Evolutionary conservation across 2,797 vertebrate species (phyloP), one percentile per base, ranked within the genome.

Genomic region (Allobates femoralis): DNA sequence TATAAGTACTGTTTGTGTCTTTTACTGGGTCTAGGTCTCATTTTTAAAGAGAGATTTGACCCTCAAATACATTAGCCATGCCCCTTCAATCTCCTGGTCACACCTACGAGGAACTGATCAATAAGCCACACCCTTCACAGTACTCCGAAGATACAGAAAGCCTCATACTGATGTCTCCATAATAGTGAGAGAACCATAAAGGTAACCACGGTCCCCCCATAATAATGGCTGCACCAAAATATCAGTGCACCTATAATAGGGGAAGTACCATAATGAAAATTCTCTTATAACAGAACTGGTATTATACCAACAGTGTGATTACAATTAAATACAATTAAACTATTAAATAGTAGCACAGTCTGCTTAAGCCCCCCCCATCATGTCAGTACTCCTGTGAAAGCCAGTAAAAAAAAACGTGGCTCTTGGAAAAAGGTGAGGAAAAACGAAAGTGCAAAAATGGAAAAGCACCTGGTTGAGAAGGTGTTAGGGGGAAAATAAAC

Each of bases 1-100:
- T 81, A 86, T 75, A 81, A 86, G 76, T 55, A 30, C 16, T 2
- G 3, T 23, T 3, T 10, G 80, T 21, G 51, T 83, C 5, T 60
- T 69, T 87, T 69, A 41, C 32, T 69, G 50, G n/a, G 46, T 55
- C 18, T 15, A 46, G 32, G 30, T 58, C 30, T n/a, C 1, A 10
- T 12, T 37, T 8, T 26, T 11, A 37, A 7, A 41, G 32, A 11
- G 19, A 2, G 12, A 30, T 66, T 6, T 16, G n/a, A 8, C 32
- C 32, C 66, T 21, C 60, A 28, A 5, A 62, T 53, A 28, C 28
- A 1, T 14, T 16, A 14, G 28, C 62, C 26, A 30, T 26, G 26
- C 62, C 28, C 14, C 4, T 10, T 32, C 19, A 11, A 11, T 7
- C 23, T 37, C 7, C 1, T 21, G 32, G 66, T 19, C 32, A 69